Evolutionary conservation across 2,888 invertebrate species (phyloP).

Genomic region (Tachina lurida): DNA sequence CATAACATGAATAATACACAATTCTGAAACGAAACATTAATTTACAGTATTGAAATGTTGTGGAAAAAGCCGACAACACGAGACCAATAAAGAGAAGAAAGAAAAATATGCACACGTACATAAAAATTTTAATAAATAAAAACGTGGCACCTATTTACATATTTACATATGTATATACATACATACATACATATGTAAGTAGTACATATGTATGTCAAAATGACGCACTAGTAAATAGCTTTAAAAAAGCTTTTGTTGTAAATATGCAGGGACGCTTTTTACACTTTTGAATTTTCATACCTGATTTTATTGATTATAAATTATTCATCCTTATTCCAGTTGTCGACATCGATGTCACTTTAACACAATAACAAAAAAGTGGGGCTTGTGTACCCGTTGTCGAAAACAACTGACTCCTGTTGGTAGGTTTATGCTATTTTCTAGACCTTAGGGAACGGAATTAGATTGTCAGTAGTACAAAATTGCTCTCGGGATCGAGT

Average conservation of each 20-base stretch:
- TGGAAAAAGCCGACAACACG: conserved; percentile 51
- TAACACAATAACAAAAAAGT: too few relatives aligned
- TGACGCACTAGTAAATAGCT: not conserved
- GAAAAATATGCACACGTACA: conserved; percentile 14
- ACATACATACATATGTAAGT: too few relatives aligned
- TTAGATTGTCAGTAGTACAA: too few relatives aligned
- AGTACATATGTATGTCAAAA: too few relatives aligned
- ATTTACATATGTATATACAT: not conserved
- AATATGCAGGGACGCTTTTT: not conserved
- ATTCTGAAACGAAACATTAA: conserved; percentile 17
- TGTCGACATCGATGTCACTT: too few relatives aligned
- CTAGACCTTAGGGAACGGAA: too few relatives aligned
- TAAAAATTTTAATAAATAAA: conserved; percentile 16
- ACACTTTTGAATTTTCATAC: not conserved
- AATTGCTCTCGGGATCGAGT: too few relatives aligned
- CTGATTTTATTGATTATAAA: not conserved
- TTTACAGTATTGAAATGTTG: conserved; percentile 9
- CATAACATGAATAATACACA: conserved; percentile 33
- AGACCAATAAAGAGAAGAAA: conserved; percentile 28
- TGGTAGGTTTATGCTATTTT: too few relatives aligned
- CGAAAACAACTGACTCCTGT: too few relatives aligned
- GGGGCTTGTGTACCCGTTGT: too few relatives aligned
- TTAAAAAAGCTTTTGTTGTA: not conserved
- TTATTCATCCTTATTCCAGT: too few relatives aligned
- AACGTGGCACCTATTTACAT: not conserved